Evolutionary conservation across 2,888 invertebrate genomes (phyloP), one percentile per base, ranked within the genome.

Genomic region (Pachliopta kotzebuea): DNA sequence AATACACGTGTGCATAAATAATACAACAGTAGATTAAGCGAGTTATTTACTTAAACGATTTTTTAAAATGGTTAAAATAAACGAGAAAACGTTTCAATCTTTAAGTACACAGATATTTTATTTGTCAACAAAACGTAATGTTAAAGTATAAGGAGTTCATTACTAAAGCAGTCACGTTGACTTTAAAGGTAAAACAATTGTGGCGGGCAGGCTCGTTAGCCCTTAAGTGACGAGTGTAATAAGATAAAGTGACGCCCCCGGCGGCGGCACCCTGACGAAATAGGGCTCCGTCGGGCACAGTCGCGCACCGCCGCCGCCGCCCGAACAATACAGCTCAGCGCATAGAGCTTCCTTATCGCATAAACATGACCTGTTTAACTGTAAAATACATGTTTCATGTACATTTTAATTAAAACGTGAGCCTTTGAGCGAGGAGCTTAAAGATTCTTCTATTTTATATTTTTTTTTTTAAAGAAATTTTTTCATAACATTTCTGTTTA

Each of bases 141-240:
- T 50, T 26, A 20, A 45, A 49, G 17, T 26, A 52, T 29, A 31
- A 59, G n/a, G 59, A 21, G 31, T 42, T 45, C 24, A 49, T 57
- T 49, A 81, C 76, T 76, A 77, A 74, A 76, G 74, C 72, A 73
- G 72, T 77, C 73, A 75, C 79, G 84, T 87, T 84, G 83, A 85
- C 83, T 84, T 80, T 76, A 76, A 72, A 80, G 78, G 79, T 78
- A 78, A 77, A 79, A 84, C 83, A 83, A 85, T 86, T 83, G 84
- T 74, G 82, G 79, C 76, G 76, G 78, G 77, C 81, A 81, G 82
- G 80, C 85, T 83, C 69, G 64, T 68, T 81, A 83, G 79, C 79
- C 78, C 81, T 80, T 75, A 78, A 76, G 78, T 81, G 83, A 84
- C 83, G 85, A 80, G 80, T 88, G 85, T 86, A 86, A 87, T 86